Evolutionary conservation across 2,113 vertebrate genomes (phyloP), one percentile per base, ranked within the genome.

Genomic region (Eulemur rufifrons): DNA sequence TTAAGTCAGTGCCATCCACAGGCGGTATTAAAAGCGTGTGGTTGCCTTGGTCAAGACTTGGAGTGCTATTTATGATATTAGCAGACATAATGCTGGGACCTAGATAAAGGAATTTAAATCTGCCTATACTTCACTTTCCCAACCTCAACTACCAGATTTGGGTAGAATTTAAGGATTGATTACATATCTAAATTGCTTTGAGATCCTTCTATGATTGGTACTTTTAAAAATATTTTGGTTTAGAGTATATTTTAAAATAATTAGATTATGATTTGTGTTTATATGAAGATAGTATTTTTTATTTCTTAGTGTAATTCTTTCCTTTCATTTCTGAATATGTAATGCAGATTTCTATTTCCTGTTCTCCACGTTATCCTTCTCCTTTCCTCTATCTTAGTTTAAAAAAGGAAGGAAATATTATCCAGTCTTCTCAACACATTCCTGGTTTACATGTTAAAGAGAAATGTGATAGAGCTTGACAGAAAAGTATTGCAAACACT

Each of bases 311-410:
- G 5, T 42, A 59, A 52, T 78, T 5, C 45, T 73, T 90, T 77
- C 17, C n/a, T 80, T 73, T 73, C n/a, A 69, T 68, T 91, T 94
- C 52, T 92, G 45, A 94, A n/a, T 81, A 78, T 29, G 42, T 92
- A 42, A 69, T 71, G 0, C 13, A 92, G 47, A 86, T 32, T 76
- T 96, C 61, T 42, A 0, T 0, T 95, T 96, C 47, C 7, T 61
- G 7, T 61, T 92, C 74, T 92, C 84, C 80, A 68, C 73, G 3
- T 83, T 25, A 0, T 81, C 64, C 20, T 91, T 32, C 76, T 88
- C 45, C 66, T 96, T 66, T 64, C 45, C 32, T 17, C 83, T 8
- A 52, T 68, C 7, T 85, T 45, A 92, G 74, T 94, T 14, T 96
- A 74, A 39, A 92, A 90, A 97, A 42, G 77, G 8, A 92, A 80